Evolutionary conservation across 2,888 invertebrate species (phyloP).

Genomic region (Caenorhabditis sinica): DNA sequence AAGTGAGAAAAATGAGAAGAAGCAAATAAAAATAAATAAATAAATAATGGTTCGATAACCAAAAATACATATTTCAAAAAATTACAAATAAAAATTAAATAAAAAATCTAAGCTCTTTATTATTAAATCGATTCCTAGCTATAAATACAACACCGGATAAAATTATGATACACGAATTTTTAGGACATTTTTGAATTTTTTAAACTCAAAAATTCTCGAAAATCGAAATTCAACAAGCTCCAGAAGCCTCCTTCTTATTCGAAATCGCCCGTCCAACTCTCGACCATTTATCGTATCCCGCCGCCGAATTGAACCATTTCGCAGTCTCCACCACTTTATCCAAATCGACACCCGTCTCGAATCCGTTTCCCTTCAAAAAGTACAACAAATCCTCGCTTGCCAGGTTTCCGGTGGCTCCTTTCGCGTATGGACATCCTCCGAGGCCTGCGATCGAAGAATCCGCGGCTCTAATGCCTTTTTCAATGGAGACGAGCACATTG

Average conservation of each 20-base stretch:
- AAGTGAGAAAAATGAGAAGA: neutral
- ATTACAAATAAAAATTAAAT: neutral
- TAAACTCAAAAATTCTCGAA: neutral
- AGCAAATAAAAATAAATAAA: neutral
- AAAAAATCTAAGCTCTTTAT: neutral
- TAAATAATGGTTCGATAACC: neutral
- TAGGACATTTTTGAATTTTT: neutral
- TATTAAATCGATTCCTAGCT: neutral
- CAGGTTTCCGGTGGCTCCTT: conserved; percentile 96
- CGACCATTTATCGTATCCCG: conserved; percentile 52
- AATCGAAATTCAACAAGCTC: too few species aligned
- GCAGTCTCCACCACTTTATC: conserved; percentile 67
- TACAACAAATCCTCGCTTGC: conserved; percentile 98
- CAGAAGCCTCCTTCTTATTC: conserved; percentile 15
- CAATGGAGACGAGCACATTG: conserved; percentile 93
- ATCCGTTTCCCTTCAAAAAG: conserved; percentile 92
- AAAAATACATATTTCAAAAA: neutral
- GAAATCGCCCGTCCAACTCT: conserved; percentile 61
- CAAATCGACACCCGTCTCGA: conserved; percentile 87
- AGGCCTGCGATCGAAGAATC: conserved; percentile 96
- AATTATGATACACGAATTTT: neutral
- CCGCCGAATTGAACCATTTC: conserved; percentile 63
- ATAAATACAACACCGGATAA: neutral
- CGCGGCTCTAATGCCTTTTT: conserved; percentile 86
- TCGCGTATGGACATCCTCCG: conserved; percentile 98